These are phyloP conservation scores for Ypsolopha sequella DNA, from an alignment of 2,888 invertebrate genomes.

Conservation along the genomic window DNA sequence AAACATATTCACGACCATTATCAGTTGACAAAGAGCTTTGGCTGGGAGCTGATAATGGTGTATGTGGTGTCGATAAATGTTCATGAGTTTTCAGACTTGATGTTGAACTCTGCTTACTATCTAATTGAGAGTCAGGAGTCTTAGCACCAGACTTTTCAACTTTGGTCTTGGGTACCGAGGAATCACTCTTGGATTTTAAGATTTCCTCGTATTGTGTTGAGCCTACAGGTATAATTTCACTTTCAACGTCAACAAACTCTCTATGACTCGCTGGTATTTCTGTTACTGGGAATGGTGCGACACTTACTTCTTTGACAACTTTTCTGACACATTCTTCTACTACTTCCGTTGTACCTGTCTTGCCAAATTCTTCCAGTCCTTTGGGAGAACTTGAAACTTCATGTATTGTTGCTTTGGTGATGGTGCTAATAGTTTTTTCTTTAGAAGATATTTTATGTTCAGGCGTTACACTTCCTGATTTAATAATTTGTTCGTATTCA, in stretches of 20 bases:
- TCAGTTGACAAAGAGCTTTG: constrained; percentile 76
- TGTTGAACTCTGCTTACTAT: constrained; percentile 72
- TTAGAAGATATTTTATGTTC: constrained; percentile 34
- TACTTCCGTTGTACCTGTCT: constrained; percentile 15
- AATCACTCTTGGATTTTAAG: constrained; percentile 60
- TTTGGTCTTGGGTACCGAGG: constrained; percentile 63
- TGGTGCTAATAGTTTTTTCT: constrained; percentile 20
- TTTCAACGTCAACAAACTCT: constrained; percentile 59
- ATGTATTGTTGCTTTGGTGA: constrained; percentile 29
- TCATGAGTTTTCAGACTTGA: constrained; percentile 68
- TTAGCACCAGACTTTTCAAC: constrained; percentile 47
- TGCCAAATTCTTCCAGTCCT: neutral
- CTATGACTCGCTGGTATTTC: constrained; percentile 61
- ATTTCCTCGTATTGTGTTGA: constrained; percentile 62
- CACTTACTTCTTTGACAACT: constrained; percentile 33
- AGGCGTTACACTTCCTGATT: constrained; percentile 42
- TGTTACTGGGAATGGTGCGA: constrained; percentile 61
- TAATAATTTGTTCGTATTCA: constrained; percentile 55
- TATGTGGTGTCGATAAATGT: constrained; percentile 68
- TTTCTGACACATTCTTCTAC: constrained; percentile 47
- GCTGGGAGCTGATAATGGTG: constrained; percentile 73
- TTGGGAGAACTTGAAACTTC: constrained; percentile 27
- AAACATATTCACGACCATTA: constrained; percentile 73
- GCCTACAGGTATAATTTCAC: constrained; percentile 52
- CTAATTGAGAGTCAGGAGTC: constrained; percentile 49